Conservation (phyloP, 1,140 invertebrate genomes). For the Anadara kagoshimensis region DNA sequence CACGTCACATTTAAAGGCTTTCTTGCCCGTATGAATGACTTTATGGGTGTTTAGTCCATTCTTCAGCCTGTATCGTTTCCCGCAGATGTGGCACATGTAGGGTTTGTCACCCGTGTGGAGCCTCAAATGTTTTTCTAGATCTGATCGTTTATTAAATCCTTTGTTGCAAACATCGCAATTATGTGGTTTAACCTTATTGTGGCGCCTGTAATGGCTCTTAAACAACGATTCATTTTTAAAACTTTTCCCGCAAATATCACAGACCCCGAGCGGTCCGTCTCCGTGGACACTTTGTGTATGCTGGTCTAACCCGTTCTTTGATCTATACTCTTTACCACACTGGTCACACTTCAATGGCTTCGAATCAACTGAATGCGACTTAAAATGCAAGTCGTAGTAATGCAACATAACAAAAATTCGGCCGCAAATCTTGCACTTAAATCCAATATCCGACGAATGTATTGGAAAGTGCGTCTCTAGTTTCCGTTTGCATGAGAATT, state of each 20-base stretch:
- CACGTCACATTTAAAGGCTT: constrained; percentile 84
- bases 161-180: constrained; percentile 72
- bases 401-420: too few relatives aligned
- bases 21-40: constrained; percentile 87
- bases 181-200: constrained; percentile 66
- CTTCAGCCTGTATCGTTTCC: constrained; percentile 67
- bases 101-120: constrained; percentile 76
- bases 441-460: too few relatives aligned
- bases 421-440: too few relatives aligned
- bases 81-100: constrained; percentile 63
- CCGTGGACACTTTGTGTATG: constrained; percentile 23
- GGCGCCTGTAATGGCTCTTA: constrained; percentile 59
- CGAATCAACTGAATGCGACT: too few relatives aligned
- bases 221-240: constrained; percentile 89
- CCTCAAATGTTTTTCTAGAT: constrained; percentile 87
- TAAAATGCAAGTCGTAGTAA: too few relatives aligned
- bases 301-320: constrained; percentile 59
- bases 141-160: constrained; percentile 16
- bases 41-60: constrained; percentile 88
- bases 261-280: constrained; percentile 68
- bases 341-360: constrained; percentile 37
- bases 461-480: too few relatives aligned
- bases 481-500: too few relatives aligned
- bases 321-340: constrained; percentile 27
- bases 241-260: constrained; percentile 92